Base-by-base conservation (phyloP, 2,113 vertebrate genomes). In the Phalacrocorax aristotelis region DNA sequence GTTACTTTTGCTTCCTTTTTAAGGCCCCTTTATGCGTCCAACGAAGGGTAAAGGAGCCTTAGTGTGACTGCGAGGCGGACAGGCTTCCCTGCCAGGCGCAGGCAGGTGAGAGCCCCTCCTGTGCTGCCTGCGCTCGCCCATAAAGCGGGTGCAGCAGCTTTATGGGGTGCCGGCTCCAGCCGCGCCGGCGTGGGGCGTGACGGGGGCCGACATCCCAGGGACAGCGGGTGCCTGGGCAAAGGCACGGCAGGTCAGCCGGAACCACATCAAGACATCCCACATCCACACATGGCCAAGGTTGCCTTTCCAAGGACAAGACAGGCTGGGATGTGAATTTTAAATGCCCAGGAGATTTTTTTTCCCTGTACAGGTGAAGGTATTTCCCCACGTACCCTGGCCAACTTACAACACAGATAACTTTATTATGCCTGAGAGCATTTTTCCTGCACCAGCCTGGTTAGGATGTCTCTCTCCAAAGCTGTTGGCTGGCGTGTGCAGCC, bases 1-100 rank as follows among this genome's bases (percentile, higher is more conserved):
- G 90, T 78, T 70, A n/a, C 70, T 70, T 88, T 72, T 61, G 65
- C 89, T 94, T 96, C 94, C 90, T 85, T 91, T 90, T 92, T 74
- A 91, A 94, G 75, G 95, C 75, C 75, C 61, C 89, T 94, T 86
- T 83, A 82, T 65, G 57, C 75, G 85, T 87, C 70, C 55, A 75
- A 10, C 5, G 40, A 52, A 55, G 70, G 65, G 79, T 42, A 51
- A 82, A 32, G 55, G 40, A 89, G 61, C 71, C 71, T 48, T 40
- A 49, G 84, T 34, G 61, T 25, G 80, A 44, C 40, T 42, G 76
- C 7, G 81, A 79, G 54, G 52, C 6, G 5, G 68, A 54, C 26
- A 44, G 51, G 62, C 61, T 75, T 36, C 79, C 69, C 89, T 69
- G 83, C 38, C 81, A 65, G 92, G 64, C 14, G 4, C 79, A 14